Percentiles rank a stretch among this genome's conserved stretches.
Evolutionary conservation across 2,797 vertebrate genomes (phyloP).

Genomic region (Catamblyrhynchus diadema): DNA sequence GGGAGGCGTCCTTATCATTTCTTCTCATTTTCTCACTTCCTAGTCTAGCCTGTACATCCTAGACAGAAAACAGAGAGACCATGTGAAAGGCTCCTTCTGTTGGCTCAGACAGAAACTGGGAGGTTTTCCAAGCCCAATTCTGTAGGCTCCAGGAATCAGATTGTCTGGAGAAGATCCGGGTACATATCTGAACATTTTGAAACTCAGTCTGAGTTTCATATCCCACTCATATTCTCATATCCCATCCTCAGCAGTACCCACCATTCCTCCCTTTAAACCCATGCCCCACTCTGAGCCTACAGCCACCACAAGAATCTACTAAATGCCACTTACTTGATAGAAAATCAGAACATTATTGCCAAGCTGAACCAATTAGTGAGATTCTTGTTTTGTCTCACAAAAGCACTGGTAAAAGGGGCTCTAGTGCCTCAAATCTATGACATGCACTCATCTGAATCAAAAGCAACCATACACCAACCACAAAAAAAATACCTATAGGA

Average conservation of each 20-base stretch:
- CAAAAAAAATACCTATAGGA: neutral
- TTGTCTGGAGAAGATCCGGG: constrained; percentile 57
- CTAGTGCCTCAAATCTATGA: neutral
- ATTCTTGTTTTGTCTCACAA: neutral
- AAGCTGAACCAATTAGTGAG: neutral
- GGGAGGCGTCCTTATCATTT: constrained; percentile 7
- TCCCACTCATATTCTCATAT: neutral
- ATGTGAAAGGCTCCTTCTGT: constrained; percentile 59
- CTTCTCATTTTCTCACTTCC: constrained; percentile 48
- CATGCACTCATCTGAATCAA: neutral
- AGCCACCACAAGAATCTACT: neutral
- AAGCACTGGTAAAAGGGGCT: neutral
- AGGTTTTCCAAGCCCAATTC: constrained; percentile 61
- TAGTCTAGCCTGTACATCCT: neutral
- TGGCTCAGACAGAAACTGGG: constrained; percentile 58
- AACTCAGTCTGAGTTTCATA: neutral
- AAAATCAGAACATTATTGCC: neutral
- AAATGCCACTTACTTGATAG: neutral
- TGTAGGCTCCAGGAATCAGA: constrained; percentile 58
- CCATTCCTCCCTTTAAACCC: neutral
- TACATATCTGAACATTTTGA: neutral
- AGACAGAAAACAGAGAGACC: constrained; percentile 35
- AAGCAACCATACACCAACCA: neutral
- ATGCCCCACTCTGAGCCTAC: neutral
- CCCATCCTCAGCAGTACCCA: neutral